Base-by-base conservation (phyloP, 2,888 invertebrate genomes). In the Panzeria rudis region DNA sequence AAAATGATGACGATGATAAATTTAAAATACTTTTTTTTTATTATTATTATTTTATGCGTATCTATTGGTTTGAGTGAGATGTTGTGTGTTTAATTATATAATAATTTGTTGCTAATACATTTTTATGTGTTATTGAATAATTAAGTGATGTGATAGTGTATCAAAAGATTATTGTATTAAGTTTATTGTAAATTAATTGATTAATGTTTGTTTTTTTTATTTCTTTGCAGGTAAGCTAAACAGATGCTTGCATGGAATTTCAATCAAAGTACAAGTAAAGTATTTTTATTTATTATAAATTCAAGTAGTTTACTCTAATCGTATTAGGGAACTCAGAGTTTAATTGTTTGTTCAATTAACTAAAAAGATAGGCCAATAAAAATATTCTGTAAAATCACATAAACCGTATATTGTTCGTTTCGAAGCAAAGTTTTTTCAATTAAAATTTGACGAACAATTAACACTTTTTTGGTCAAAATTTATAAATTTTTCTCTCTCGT, bases 171-270 rank as follows among this genome's bases (percentile, higher is more conserved):
- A 25, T 38, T 38, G 17, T 15, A 66, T 15, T 47, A 68, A 68
- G 44, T 38, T 68, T 52, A 3, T 52, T 69, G 8, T 38, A n/a
- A 47, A 54, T 9, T 50, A 68, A 44, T 25, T 80, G 20, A 59
- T 66, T 69, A 62, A 75, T 68, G n/a, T 41, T 54, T 44, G 4
- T 73, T 13, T 41, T 66, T 15, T 35, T 25, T 1, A 25, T 44
- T 50, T 76, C 25, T 54, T 82, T 64, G 8, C 56, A 71, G 66
- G 83, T 80, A 80, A 73, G 66, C 20, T 1, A 47, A 29, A 20
- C n/a, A 38, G 23, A n/a, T 17, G 6, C n/a, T 54, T 23, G 1
- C 11, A 8, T 20, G 35, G 50, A 68, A 20, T 8, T 68, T 17
- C 17, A 11, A 35, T 11, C 17, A 35, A 56, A 15, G 15, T 6